Evolutionary conservation across 2,113 vertebrate genomes (phyloP).

Genomic region (Centropus bengalensis): DNA sequence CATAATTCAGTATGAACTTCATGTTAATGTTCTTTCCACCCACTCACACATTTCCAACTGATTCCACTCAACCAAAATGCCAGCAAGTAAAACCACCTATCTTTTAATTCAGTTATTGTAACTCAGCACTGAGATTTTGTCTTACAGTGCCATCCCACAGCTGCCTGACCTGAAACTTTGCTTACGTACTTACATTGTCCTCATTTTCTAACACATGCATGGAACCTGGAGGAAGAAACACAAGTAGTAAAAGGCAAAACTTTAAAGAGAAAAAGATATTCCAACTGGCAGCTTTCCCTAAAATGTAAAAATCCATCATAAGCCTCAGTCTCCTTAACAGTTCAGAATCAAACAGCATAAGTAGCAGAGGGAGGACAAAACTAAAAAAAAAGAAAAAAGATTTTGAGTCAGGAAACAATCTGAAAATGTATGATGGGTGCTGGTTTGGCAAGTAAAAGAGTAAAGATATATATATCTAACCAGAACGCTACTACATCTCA

Average conservation of each 20-base stretch:
- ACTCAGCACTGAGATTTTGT: background rate
- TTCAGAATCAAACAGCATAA: background rate
- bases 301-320: background rate
- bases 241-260: background rate
- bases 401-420: background rate
- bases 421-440: background rate
- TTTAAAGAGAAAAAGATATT: background rate
- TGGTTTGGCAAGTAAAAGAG: background rate
- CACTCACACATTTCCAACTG: constrained; percentile 45
- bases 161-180: background rate
- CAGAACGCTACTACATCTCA: background rate
- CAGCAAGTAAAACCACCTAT: constrained; percentile 28
- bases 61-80: constrained; percentile 53
- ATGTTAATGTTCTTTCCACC: constrained; percentile 57
- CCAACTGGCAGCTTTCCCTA: background rate
- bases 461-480: background rate
- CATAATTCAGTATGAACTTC: constrained; percentile 57
- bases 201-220: background rate
- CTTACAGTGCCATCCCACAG: background rate
- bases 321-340: background rate
- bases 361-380: background rate
- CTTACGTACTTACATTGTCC: background rate
- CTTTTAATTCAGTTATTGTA: constrained; percentile 19
- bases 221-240: background rate
- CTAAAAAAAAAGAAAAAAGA: background rate